Evolutionary conservation across 1,140 invertebrate species (phyloP), one percentile per base, ranked within the genome.

Genomic region (Whitmania pigra): DNA sequence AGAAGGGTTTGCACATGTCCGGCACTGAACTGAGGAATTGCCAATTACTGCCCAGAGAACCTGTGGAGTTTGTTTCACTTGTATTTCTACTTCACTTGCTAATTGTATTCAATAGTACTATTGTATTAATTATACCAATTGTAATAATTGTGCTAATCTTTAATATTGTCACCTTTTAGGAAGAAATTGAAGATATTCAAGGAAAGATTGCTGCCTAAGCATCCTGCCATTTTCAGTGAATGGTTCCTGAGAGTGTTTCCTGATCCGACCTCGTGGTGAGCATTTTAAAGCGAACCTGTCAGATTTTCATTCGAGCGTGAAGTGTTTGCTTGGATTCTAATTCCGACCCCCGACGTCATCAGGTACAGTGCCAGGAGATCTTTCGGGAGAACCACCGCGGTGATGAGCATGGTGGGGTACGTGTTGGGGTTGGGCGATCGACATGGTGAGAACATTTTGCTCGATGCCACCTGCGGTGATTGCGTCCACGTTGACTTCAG

Each of bases 391-490:
- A 96, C 94, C 11, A 87, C 89, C 18, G 95, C 95, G 60, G 94
- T 97, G 0, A 99, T 99, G 89, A 95, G 92, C 0, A 96, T 99
- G 86, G 92, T 97, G 66, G 96, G 97, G 53, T 99, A 97, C 78
- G 91, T 99, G 73, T 84, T 99, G 27, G 95, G 96, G 11, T 85
- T 99, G 2, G 97, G 97, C 9, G 97, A 99, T 84, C 86, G 97
- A 29, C 97, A 99, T 82, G 91, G 92, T 2, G 96, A 99, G 84
- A 99, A 99, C 81, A 94, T 99, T 75, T 84, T 96, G 0, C 86
- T 98, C 75, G 94, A 98, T 83, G 88, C 90, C 0, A 90, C 87
- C 22, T 90, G 87, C 77, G 96, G 95, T 0, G 92, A 98, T 78
- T 88, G 89, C 5, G 89, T 99, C 3, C 97, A 99, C 81, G 95